These are phyloP conservation scores for Hirtodrosophila confusa DNA, from an alignment of 2,888 invertebrate genomes.

Conservation along the genomic window DNA sequence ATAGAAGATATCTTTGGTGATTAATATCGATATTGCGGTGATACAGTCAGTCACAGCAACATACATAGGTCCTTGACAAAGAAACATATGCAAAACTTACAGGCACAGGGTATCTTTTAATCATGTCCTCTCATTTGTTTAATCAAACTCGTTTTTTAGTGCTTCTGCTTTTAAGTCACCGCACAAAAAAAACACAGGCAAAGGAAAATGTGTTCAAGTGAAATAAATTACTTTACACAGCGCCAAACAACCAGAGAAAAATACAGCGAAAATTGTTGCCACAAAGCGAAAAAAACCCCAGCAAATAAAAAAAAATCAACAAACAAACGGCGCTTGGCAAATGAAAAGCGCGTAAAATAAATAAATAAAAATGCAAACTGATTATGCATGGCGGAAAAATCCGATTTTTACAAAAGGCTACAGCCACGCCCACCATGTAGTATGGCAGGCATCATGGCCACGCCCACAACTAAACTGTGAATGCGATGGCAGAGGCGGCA, in stretches of 20 bases:
- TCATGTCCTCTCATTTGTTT: background rate
- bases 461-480: conserved; percentile 75
- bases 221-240: conserved; percentile 75
- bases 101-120: background rate
- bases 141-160: conserved; percentile 12
- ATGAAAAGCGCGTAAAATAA: conserved; percentile 78
- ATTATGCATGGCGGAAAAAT: conserved; percentile 78
- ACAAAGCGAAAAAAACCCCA: conserved; percentile 52
- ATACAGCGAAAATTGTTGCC: conserved; percentile 34
- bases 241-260: conserved; percentile 25
- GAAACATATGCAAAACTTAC: too few relatives aligned
- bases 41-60: too few relatives aligned
- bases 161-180: conserved; percentile 52
- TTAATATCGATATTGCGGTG: too few relatives aligned
- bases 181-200: conserved; percentile 37
- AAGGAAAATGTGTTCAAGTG: conserved; percentile 73
- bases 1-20: too few relatives aligned
- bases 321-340: conserved; percentile 54
- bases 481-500: conserved; percentile 34
- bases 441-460: conserved; percentile 36
- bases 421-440: conserved; percentile 42
- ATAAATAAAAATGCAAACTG: conserved; percentile 78
- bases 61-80: too few relatives aligned
- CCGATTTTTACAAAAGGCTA: conserved; percentile 56
- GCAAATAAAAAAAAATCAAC: conserved; percentile 40